Base-by-base conservation (phyloP, 2,113 vertebrate species). In the Megaleporinus macrocephalus region DNA sequence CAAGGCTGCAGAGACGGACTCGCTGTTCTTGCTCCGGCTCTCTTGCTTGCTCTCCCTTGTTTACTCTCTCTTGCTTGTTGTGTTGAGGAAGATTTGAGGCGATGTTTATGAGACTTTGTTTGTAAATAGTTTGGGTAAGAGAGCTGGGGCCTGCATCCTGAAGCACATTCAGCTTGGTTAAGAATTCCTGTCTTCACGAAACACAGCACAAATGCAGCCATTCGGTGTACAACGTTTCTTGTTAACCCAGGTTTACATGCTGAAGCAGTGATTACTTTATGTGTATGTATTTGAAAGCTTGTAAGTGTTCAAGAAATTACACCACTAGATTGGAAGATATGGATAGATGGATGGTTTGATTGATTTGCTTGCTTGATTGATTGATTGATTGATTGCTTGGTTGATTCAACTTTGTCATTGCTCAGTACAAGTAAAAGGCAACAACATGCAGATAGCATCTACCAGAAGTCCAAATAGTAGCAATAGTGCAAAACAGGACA, bases 1-100 rank as follows among this genome's bases (percentile, higher is more conserved):
- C 61, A 36, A 47, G 13, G 59, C 27, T 77, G 65, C 14, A 51
- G 22, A 61, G 66, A 29, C 47, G 33, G 80, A 57, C 47, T 73
- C 15, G 47, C 65, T 71, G 73, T 55, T 18, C 22, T 59, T 68
- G 36, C 36, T 7, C 7, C 36, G 41, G n/a, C 13, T 11, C 41
- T 15, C 5, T 57, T 29, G 68, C 33, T 36, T 36, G 33, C 33
- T 36, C 33, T 36, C 33, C 6, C 33, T 36, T 36, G 33, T 36
- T 36, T 47, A 24, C 29, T 47, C 33, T 36, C 44, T 77, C 44
- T 65, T 14, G 30, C 59, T 76, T 55, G 16, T 22, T 10, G 47
- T 59, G 27, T 11, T 73, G 26, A 5, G 15, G 57, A 57, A 61
- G 18, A 53, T 29, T 29, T n/a, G 55, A 5, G 1, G 29, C 0